Evolutionary conservation across 2,113 vertebrate genomes (phyloP).

Genomic region (Brachyhypopomus occidentalis): DNA sequence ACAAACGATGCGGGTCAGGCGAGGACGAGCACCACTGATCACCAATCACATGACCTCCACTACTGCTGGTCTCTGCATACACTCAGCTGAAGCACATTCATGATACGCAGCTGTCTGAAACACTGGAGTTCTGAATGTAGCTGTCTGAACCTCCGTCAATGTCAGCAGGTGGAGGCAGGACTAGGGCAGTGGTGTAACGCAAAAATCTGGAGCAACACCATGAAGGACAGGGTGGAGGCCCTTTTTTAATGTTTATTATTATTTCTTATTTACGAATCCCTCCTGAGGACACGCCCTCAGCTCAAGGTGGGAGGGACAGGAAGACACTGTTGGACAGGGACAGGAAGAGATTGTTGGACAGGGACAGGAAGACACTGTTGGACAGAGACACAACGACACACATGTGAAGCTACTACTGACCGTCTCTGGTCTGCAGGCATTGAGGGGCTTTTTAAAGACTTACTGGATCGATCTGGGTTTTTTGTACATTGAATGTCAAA

Average conservation of each 20-base stretch:
- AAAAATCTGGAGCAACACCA: too few relatives aligned
- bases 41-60: background rate
- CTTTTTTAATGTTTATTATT: too few relatives aligned
- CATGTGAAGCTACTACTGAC: slow-evolving; percentile 47
- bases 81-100: slow-evolving; percentile 3
- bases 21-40: background rate
- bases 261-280: too few relatives aligned
- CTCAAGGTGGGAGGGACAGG: slow-evolving; percentile 20
- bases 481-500: slow-evolving; percentile 84
- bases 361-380: slow-evolving; percentile 6
- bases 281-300: too few relatives aligned
- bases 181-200: too few relatives aligned
- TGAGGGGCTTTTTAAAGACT: slow-evolving; percentile 72
- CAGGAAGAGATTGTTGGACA: background rate
- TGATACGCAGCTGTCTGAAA: background rate
- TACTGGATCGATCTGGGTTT: slow-evolving; percentile 73
- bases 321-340: background rate
- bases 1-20: slow-evolving; percentile 11
- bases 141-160: slow-evolving; percentile 12
- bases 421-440: slow-evolving; percentile 64
- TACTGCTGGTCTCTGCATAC: background rate
- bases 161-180: background rate
- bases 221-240: too few relatives aligned
- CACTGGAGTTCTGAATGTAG: slow-evolving; percentile 11
- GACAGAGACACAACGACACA: slow-evolving; percentile 20